Evolutionary conservation across 2,888 invertebrate genomes (phyloP), one percentile per base, ranked within the genome.

Genomic region (Pherbina coryleti): DNA sequence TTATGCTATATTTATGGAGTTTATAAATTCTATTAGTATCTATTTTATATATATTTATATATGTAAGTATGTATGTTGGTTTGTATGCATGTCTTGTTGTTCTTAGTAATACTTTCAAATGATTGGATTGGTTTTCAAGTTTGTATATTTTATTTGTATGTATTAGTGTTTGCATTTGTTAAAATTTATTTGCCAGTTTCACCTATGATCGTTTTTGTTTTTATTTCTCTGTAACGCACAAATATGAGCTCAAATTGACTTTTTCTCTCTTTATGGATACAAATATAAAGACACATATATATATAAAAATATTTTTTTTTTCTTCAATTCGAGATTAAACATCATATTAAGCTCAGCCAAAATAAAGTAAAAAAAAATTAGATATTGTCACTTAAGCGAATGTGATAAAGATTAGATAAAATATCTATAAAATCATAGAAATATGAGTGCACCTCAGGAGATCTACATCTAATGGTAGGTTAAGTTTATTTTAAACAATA

Each of bases 51-150:
- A 57, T 55, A n/a, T 49, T 17, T 25, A 11, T 69, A n/a, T 49
- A 44, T 71, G 22, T 53, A 64, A 60, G 22, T 60, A 70, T 60
- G n/a, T 71, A 71, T 25, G 34, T 44, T 76, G 66, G 31, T 76
- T 57, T 77, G 71, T 72, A 72, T 76, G 67, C 44, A 60, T 75
- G 37, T 69, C 19, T 62, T 64, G 31, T 73, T 79, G 49, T 66
- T 71, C 31, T 77, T 77, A 51, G 83, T 87, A 87, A 87, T 87
- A 87, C 87, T 88, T 86, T 83, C 83, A 83, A 86, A 86, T 87
- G 88, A 87, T 87, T 87, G 87, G 86, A 85, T 87, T 84, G 84
- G 84, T 84, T 83, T 82, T 83, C 83, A 80, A 83, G 82, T 86
- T 87, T 86, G 85, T 84, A 83, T 80, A 81, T 53, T 19, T 62